Percentiles rank a stretch among this genome's conserved stretches.
phyloP scores from a whole-genome alignment of 2,888 invertebrate genomes.

The Toxonevra muliebris region DNA sequence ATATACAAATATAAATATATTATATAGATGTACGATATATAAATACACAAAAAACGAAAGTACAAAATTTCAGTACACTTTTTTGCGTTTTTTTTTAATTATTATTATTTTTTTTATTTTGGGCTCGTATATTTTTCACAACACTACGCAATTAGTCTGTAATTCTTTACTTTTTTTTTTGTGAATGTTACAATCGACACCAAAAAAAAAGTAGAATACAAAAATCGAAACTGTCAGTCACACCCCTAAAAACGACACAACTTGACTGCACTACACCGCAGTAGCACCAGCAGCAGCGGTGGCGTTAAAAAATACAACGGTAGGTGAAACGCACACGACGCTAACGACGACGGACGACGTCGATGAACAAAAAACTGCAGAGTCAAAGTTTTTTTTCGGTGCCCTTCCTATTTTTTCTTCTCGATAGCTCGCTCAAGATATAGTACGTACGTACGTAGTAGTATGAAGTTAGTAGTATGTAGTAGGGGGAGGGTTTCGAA shows the following conservation, averaged over 20 bases:
- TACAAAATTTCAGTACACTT: slow-evolving; percentile 9
- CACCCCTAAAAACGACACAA: slow-evolving; percentile 33
- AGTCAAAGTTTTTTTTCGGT: not conserved
- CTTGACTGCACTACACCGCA: slow-evolving; percentile 19
- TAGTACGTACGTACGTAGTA: not conserved
- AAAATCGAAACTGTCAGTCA: slow-evolving; percentile 34
- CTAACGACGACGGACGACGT: not conserved
- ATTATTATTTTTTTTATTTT: not conserved
- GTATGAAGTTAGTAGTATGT: too few relatives aligned
- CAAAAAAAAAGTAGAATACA: slow-evolving; percentile 10
- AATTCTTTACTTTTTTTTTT: slow-evolving; percentile 4
- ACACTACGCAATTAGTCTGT: not conserved
- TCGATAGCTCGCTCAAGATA: slow-evolving; percentile 6
- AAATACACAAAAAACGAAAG: too few relatives aligned
- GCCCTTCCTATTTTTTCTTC: not conserved
- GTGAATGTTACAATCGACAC: not conserved
- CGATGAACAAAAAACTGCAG: slow-evolving; percentile 9
- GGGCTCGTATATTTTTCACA: too few relatives aligned
- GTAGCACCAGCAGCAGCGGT: not conserved
- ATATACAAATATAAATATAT: too few relatives aligned
- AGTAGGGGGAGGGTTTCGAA: not conserved
- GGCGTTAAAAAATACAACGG: too few relatives aligned
- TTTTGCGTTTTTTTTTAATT: not conserved
- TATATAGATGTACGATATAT: too few relatives aligned
- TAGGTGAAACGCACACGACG: not conserved